Evolutionary conservation across 2,797 vertebrate species (phyloP).

Genomic region (Squalus acanthias): DNA sequence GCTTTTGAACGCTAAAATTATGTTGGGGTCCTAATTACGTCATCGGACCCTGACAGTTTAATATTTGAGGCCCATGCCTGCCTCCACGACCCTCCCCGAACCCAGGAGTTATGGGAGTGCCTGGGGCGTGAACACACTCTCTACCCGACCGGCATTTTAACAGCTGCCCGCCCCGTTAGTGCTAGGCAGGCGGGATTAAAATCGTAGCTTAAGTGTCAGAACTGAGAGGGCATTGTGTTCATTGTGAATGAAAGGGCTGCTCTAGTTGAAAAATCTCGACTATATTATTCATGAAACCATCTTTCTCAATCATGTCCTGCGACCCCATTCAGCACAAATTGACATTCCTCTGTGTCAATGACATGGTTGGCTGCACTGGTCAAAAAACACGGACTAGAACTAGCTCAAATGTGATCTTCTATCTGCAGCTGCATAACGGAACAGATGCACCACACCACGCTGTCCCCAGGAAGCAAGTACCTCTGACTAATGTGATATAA

Average conservation of each 20-base stretch:
- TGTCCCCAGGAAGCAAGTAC: background rate
- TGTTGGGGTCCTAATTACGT: no score
- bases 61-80: no score
- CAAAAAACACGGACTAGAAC: background rate
- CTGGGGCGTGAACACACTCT: background rate
- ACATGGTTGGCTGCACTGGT: background rate
- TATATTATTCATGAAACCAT: background rate
- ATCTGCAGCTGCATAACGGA: background rate
- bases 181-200: background rate
- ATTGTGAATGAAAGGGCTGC: background rate
- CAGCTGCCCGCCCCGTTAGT: background rate
- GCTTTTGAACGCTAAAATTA: no score
- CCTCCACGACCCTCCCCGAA: no score
- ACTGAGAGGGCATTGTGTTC: background rate
- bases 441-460: background rate
- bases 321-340: background rate
- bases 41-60: no score
- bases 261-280: background rate
- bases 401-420: background rate
- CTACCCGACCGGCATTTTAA: background rate
- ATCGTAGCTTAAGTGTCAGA: background rate
- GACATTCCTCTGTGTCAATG: background rate
- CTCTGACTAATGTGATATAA: background rate
- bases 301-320: background rate
- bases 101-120: background rate